Conservation (phyloP, 2,113 vertebrate species). For the Chloebia gouldiae region DNA sequence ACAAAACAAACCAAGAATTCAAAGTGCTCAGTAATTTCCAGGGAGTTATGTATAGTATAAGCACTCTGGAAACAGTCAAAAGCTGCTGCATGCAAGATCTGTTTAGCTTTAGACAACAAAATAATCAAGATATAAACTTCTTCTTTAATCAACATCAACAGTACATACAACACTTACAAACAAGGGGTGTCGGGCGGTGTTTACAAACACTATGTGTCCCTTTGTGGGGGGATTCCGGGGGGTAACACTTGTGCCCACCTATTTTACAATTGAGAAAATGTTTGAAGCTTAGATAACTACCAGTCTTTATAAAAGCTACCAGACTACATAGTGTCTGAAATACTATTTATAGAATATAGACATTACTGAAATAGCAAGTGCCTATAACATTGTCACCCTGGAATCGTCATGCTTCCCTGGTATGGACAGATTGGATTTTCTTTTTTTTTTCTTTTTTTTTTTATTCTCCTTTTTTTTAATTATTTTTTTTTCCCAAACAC, state of each 20-base stretch:
- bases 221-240: constrained; percentile 77
- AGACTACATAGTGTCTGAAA: constrained; percentile 99
- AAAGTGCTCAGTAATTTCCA: constrained; percentile 91
- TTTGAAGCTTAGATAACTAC: constrained; percentile 89
- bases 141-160: constrained; percentile 98
- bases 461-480: background rate
- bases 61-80: constrained; percentile 85
- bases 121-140: constrained; percentile 99
- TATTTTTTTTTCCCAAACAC: constrained; percentile 49
- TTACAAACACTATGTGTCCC: constrained; percentile 96
- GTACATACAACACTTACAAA: constrained; percentile 99
- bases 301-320: constrained; percentile 99
- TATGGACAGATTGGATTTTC: constrained; percentile 48
- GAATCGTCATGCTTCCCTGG: constrained; percentile 89
- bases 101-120: constrained; percentile 93
- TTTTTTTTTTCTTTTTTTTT: background rate
- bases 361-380: constrained; percentile 97
- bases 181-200: constrained; percentile 96
- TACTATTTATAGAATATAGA: constrained; percentile 99
- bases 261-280: constrained; percentile 90
- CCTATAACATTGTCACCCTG: constrained; percentile 87
- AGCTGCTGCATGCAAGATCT: constrained; percentile 94
- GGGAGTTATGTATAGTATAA: constrained; percentile 83
- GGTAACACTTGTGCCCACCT: constrained; percentile 85
- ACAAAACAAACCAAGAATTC: constrained; percentile 73